phyloP scores from a whole-genome alignment of 2,113 vertebrate species.

The Probosciger aterrimus region DNA sequence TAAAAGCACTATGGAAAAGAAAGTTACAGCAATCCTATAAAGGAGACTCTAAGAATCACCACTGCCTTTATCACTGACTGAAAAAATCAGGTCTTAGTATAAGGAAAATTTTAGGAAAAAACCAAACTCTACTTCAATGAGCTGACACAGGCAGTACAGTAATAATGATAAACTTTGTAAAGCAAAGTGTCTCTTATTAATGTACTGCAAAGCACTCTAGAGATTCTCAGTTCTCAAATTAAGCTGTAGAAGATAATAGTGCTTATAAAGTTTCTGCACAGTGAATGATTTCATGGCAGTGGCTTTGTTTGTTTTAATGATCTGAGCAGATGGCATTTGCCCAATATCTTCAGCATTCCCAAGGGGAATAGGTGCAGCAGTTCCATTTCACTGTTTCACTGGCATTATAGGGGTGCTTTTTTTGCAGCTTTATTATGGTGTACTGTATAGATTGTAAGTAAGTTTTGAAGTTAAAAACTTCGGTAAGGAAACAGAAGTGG shows the following conservation, averaged over 20 bases:
- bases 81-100: not conserved
- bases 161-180: slow-evolving; percentile 42
- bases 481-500: not conserved
- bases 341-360: not conserved
- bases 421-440: not conserved
- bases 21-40: not conserved
- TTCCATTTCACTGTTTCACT: not conserved
- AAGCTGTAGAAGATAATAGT: slow-evolving; percentile 50
- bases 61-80: not conserved
- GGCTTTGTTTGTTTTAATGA: slow-evolving; percentile 50
- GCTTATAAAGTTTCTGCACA: slow-evolving; percentile 31
- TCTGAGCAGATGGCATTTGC: slow-evolving; percentile 33
- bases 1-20: not conserved
- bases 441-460: not conserved
- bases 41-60: not conserved
- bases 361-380: not conserved
- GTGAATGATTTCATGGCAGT: slow-evolving; percentile 36
- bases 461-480: not conserved
- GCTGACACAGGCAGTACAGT: not conserved
- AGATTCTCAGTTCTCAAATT: slow-evolving; percentile 18
- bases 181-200: slow-evolving; percentile 4
- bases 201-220: slow-evolving; percentile 20
- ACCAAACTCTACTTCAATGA: not conserved
- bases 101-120: not conserved
- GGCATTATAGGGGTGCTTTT: not conserved